Percentiles rank a stretch among this genome's conserved stretches.
These are phyloP conservation scores for Sinodicranocentrus sp. DNA, from an alignment of 2,888 invertebrate genomes.

Conservation along the genomic window DNA sequence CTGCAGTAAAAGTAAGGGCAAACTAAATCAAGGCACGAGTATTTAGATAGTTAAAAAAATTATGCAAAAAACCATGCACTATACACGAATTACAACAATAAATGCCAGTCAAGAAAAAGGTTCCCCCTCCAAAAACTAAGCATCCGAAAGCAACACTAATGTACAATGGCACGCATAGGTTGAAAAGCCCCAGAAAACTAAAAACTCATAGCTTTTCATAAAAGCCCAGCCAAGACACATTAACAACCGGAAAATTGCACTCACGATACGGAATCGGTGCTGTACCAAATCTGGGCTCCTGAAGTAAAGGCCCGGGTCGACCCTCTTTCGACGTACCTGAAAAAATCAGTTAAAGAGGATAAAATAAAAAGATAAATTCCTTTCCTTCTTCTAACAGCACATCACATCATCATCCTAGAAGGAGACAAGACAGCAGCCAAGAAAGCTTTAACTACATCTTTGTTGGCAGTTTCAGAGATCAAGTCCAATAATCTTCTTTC, in stretches of 20 bases:
- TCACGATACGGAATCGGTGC: slow-evolving; percentile 88
- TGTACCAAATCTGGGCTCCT: slow-evolving; percentile 93
- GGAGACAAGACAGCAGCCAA: background rate
- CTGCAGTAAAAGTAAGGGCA: background rate
- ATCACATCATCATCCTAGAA: slow-evolving; percentile 19
- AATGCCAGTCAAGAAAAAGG: too few species aligned
- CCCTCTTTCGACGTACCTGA: slow-evolving; percentile 76
- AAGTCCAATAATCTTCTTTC: slow-evolving; percentile 59
- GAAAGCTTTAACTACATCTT: slow-evolving; percentile 38
- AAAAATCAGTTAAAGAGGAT: slow-evolving; percentile 49
- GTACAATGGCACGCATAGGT: slow-evolving; percentile 56
- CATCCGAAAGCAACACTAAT: slow-evolving; percentile 39
- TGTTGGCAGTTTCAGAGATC: slow-evolving; percentile 57
- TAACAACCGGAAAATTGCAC: slow-evolving; percentile 69
- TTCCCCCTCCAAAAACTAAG: background rate
- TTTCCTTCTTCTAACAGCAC: slow-evolving; percentile 5
- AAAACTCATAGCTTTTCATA: slow-evolving; percentile 28
- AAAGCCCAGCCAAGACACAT: slow-evolving; percentile 22
- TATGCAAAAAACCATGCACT: too few species aligned
- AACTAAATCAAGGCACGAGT: background rate
- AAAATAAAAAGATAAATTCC: slow-evolving; percentile 24
- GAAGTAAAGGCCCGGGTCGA: slow-evolving; percentile 90
- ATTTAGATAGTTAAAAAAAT: too few species aligned
- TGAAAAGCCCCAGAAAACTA: slow-evolving; percentile 8
- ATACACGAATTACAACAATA: too few species aligned